Percentiles rank a stretch among this genome's conserved stretches.
Evolutionary conservation across 1,140 invertebrate genomes (phyloP).

Genomic region (Vanessa tameamea): DNA sequence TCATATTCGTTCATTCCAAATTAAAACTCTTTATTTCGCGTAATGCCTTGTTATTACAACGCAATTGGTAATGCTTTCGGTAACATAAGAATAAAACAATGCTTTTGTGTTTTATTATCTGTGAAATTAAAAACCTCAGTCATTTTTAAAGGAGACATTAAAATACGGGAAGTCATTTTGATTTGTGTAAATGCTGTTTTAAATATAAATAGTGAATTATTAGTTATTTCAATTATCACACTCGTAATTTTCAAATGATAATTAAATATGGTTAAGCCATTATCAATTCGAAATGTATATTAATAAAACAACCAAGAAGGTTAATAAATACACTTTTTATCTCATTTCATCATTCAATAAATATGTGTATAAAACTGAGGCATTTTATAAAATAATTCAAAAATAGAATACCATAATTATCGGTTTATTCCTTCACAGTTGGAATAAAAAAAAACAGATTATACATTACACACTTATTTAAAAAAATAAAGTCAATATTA

Average conservation of each 20-base stretch:
- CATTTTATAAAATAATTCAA: background rate
- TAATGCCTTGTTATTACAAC: conserved; percentile 41
- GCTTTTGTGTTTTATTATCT: conserved; percentile 12
- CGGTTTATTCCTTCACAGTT: background rate
- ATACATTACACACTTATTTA: background rate
- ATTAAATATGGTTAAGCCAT: background rate
- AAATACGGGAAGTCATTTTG: background rate
- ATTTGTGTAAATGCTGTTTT: background rate
- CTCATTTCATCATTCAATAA: too few species aligned
- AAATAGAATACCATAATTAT: background rate
- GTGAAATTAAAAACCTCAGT: conserved; percentile 8
- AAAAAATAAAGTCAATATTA: background rate
- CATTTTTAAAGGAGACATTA: background rate
- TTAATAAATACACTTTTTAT: too few species aligned
- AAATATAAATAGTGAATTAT: too few species aligned
- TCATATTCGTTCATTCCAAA: conserved; percentile 15
- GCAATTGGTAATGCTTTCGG: conserved; percentile 3
- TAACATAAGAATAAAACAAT: conserved; percentile 16
- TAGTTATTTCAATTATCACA: too few species aligned
- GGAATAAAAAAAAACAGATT: background rate
- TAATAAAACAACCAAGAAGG: too few species aligned
- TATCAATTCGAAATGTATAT: background rate
- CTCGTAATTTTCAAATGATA: background rate
- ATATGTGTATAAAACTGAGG: too few species aligned
- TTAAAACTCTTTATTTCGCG: conserved; percentile 26